Conservation (phyloP, 2,797 vertebrate genomes). For the Sebastes reedi region DNA sequence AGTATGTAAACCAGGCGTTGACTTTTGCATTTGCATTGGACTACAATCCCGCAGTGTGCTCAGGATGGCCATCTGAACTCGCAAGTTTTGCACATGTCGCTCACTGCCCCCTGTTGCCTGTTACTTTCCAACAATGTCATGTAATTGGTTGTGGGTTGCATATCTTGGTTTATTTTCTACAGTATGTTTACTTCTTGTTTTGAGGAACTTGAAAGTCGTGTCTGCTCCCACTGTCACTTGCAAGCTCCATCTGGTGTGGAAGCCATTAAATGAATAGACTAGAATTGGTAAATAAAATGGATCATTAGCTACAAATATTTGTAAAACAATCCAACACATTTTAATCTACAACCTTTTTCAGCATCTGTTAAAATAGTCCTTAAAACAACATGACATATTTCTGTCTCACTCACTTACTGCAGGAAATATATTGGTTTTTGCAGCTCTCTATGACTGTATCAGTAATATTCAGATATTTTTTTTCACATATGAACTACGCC, state of each 20-base stretch:
- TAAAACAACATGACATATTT: not conserved
- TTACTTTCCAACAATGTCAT: constrained; percentile 10
- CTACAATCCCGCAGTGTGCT: not conserved
- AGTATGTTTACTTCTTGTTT: constrained; percentile 50
- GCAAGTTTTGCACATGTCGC: not conserved
- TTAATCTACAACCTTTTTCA: not conserved
- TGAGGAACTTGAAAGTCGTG: constrained; percentile 57
- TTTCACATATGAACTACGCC: not conserved
- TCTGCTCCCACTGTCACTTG: constrained; percentile 48
- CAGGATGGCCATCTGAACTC: not conserved
- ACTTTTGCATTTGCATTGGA: constrained; percentile 13
- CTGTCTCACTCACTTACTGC: not conserved
- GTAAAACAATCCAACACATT: not conserved
- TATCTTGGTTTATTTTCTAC: constrained; percentile 28
- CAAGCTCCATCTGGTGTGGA: constrained; percentile 61
- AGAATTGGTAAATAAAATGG: not conserved
- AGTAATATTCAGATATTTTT: not conserved
- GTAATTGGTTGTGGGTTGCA: constrained; percentile 40
- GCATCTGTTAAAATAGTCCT: not conserved
- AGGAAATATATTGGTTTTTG: not conserved
- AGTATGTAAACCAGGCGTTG: not conserved
- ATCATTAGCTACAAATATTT: not conserved
- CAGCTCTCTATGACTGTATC: not conserved
- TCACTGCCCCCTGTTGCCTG: constrained; percentile 13
- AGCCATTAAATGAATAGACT: constrained; percentile 55